Conservation (phyloP, 2,888 invertebrate genomes). For the Atrina japonica region DNA sequence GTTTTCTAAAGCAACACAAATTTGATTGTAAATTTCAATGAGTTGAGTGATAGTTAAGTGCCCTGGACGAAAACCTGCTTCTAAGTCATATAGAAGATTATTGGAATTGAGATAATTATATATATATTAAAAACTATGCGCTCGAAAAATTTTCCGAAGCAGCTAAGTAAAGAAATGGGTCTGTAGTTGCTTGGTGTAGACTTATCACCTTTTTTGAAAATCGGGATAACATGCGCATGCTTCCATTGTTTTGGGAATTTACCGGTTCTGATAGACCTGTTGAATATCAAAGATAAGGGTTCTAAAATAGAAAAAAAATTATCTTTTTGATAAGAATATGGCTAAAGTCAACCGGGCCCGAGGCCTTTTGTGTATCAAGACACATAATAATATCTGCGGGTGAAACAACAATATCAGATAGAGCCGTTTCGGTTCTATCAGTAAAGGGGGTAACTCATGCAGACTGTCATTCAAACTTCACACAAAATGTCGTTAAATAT, state of each 20-base stretch:
- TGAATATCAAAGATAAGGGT: neutral
- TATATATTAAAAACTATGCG: neutral
- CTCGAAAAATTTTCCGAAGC: neutral
- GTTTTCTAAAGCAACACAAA: neutral
- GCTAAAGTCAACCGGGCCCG: too few species aligned
- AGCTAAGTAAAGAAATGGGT: neutral
- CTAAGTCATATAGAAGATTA: neutral
- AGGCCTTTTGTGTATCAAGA: too few species aligned
- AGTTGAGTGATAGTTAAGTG: neutral
- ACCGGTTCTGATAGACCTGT: neutral
- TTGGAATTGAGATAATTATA: constrained; percentile 1
- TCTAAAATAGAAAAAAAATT: too few species aligned
- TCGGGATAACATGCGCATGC: neutral
- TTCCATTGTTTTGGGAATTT: neutral
- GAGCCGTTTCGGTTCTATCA: too few species aligned
- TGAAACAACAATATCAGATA: too few species aligned
- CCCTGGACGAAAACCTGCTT: constrained; percentile 3
- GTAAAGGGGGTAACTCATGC: too few species aligned
- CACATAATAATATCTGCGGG: too few species aligned
- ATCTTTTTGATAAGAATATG: too few species aligned
- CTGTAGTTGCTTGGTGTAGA: too few species aligned
- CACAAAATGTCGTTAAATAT: too few species aligned
- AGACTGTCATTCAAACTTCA: too few species aligned
- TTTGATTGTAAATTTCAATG: constrained; percentile 2
- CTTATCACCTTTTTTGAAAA: neutral